Evolutionary conservation across 1,140 invertebrate species (phyloP), one percentile per base, ranked within the genome.

Genomic region (Drosophila setifemur): DNA sequence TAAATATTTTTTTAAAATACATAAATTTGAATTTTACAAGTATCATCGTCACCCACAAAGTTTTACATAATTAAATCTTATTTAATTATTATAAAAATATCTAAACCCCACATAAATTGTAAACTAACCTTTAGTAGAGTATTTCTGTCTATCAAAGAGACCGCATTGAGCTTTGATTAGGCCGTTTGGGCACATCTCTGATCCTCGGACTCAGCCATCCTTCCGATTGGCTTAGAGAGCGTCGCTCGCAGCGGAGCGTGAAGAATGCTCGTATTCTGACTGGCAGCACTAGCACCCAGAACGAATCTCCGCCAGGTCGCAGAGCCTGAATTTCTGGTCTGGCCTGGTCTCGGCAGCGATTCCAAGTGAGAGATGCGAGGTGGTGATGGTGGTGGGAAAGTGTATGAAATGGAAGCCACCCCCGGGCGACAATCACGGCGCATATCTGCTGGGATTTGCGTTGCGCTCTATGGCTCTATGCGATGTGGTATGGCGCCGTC

Each of bases 381-480:
- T 37, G 33, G 14, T 37, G 12, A 39, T 14, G 35, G 45, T 33
- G 35, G 50, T 5, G 54, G 58, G 48, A 31, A 54, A 52, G n/a
- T n/a, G n/a, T n/a, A n/a, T n/a, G 47, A 37, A 49, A 55, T 72
- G 44, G 52, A 74, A 71, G 81, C 81, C 78, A 86, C 81, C 81
- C 81, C 68, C 68, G 44, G 53, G 52, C 67, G 61, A 50, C 75
- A 86, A 86, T 86, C 81, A 86, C 71, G 18, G 58, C 81, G 79
- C 81, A 81, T 86, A 86, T 86, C 81, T 86, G 58, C 73, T 87
- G 82, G 82, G 88, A 89, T 89, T 89, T 89, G 73, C 11, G 52
- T 21, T 29, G 25, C 8, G 49, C 12, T 43, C n/a, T 43, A n/a
- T 19, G 28, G 12, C 47, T 39, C 25, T 43, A 19, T 37, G 18